Base-by-base conservation (phyloP, 1,140 invertebrate genomes). In the Apis cerana region DNA sequence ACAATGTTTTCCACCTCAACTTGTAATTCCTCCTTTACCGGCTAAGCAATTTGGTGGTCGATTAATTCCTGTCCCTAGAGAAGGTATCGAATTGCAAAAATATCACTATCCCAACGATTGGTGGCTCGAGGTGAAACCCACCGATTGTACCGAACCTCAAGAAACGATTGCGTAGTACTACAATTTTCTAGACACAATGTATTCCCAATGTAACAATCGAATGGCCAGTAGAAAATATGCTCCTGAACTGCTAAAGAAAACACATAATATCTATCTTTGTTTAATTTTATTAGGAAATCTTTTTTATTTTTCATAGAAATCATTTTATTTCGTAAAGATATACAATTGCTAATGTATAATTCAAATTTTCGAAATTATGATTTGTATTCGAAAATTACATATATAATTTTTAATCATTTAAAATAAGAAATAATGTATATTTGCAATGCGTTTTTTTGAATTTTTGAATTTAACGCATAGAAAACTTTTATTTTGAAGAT, bases 61-160 rank as follows among this genome's bases (percentile, higher is more conserved):
- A 56, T 80, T 92, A 13, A 86, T 96, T 23, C 95, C 95, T 8
- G 95, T 95, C 21, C 96, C 96, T 1, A 86, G 94, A 56, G 95
- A 96, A 89, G 94, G 95, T 77, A 95, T 96, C 54, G 96, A 96
- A 91, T 92, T 96, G 50, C 95, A 95, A 82, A 96, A 96, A 87
- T 96, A 96, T 89, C 94, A 96, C 59, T 96, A 95, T 90, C 95
- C 95, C 1, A 94, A 95, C 59, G 94, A 95, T 79, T 96, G 96
- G 96, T 96, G 95, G 95, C 93, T 95, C 85, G 95, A 95, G 84
- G 89, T 95, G 21, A 94, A 94, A 79, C 95, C 95, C 12, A 93
- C 94, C 59, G 94, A 94, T 67, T 95, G 95, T 58, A 80, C 91
- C 23, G 91, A 92, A 48, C 82, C 72, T 4, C 84, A 89, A 68